phyloP scores from a whole-genome alignment of 2,888 invertebrate species.

The Xestobium rufovillosum region DNA sequence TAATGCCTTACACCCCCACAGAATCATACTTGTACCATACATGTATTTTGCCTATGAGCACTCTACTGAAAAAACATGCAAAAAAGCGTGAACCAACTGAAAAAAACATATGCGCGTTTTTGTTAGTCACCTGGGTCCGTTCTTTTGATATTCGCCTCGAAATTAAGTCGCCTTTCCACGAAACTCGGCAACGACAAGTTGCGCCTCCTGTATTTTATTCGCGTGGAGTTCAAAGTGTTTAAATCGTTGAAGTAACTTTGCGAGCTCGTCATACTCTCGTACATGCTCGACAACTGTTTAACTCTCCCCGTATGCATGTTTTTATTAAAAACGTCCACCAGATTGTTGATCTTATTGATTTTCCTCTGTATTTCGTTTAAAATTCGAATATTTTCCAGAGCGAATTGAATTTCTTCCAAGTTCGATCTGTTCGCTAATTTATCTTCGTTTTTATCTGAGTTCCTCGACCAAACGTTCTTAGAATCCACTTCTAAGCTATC shows the following conservation, averaged over 20 bases:
- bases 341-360: constrained; percentile 60
- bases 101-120: too few species aligned
- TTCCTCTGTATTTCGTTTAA: constrained; percentile 61
- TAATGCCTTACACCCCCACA: too few species aligned
- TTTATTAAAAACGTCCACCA: constrained; percentile 57
- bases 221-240: constrained; percentile 46
- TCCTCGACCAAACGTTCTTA: constrained; percentile 32
- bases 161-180: constrained; percentile 31
- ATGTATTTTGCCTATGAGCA: too few species aligned
- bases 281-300: constrained; percentile 61
- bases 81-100: too few species aligned
- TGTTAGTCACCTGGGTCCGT: too few species aligned
- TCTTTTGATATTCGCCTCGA: constrained; percentile 18
- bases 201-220: constrained; percentile 52
- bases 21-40: too few species aligned
- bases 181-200: constrained; percentile 49
- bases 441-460: constrained; percentile 29
- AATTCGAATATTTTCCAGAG: constrained; percentile 52
- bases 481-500: constrained; percentile 35
- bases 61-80: too few species aligned
- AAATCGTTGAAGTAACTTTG: constrained; percentile 47
- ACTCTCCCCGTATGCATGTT: constrained; percentile 62
- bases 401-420: constrained; percentile 35
- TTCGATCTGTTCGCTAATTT: constrained; percentile 9
- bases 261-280: constrained; percentile 55